A percentile compares a stretch with the other conserved stretches of the same genome.
phyloP scores from a whole-genome alignment of 2,113 vertebrate genomes.

The Actinemys pallida region DNA sequence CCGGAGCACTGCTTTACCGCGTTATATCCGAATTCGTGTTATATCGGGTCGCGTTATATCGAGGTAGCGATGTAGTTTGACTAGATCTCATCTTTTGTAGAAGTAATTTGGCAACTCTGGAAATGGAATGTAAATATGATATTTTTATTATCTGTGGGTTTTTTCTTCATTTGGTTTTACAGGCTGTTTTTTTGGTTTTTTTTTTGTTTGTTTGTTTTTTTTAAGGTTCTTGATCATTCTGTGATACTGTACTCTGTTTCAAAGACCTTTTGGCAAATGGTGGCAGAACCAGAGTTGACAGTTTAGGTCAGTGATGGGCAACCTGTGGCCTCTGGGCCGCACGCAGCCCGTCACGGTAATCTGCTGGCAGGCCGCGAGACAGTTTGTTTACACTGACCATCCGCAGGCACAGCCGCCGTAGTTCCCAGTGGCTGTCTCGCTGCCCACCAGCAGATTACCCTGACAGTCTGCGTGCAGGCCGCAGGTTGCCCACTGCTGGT shows the following conservation, averaged over 20 bases:
- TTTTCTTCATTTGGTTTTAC: conserved; percentile 29
- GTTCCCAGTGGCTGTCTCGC: no score
- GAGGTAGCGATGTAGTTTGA: not conserved
- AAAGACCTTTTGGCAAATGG: conserved; percentile 2
- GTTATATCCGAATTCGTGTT: no score
- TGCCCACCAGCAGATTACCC: no score
- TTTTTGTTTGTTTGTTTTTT: not conserved
- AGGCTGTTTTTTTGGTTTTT: not conserved
- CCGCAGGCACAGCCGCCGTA: no score
- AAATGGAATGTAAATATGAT: not conserved
- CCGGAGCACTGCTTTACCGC: no score
- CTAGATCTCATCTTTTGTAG: conserved; percentile 20
- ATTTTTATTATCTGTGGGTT: not conserved
- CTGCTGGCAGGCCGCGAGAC: no score
- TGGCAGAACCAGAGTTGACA: not conserved
- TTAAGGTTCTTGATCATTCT: not conserved
- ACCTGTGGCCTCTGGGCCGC: no score
- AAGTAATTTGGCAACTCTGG: conserved; percentile 15
- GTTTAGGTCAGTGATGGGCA: not conserved
- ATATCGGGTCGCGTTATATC: no score
- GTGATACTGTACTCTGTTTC: not conserved
- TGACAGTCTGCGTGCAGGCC: no score
- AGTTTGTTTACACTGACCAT: no score
- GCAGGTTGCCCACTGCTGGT: no score
- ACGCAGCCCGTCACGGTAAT: no score